Conservation (phyloP, 2,888 invertebrate genomes). For the Volucella inflata region DNA sequence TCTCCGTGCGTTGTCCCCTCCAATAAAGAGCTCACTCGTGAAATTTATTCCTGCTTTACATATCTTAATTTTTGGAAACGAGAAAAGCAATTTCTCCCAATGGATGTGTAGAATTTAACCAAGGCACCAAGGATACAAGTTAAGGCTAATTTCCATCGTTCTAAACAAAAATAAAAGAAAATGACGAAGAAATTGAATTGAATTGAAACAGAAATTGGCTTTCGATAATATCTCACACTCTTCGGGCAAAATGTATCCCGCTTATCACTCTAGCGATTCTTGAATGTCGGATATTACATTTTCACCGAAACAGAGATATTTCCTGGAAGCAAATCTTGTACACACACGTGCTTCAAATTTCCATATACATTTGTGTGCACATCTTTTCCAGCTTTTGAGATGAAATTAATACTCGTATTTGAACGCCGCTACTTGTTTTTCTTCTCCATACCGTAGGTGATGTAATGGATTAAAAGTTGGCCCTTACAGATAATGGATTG, state of each 20-base stretch:
- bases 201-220: conserved; percentile 26
- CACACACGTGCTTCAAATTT: conserved; percentile 7
- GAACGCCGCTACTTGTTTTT: conserved; percentile 20
- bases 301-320: conserved; percentile 29
- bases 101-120: background rate
- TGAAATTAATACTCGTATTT: conserved; percentile 43
- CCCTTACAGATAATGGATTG: no score
- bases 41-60: conserved; percentile 49
- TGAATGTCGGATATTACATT: conserved; percentile 42
- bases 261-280: background rate
- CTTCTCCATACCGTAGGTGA: no score
- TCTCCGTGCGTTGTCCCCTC: background rate
- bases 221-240: conserved; percentile 27
- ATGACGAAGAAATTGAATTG: conserved; percentile 1
- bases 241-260: background rate
- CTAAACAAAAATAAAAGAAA: background rate
- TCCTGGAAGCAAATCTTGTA: conserved; percentile 39
- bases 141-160: conserved; percentile 27
- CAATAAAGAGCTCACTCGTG: conserved; percentile 26
- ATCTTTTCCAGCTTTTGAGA: conserved; percentile 5
- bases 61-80: conserved; percentile 14
- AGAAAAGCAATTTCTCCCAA: conserved; percentile 16
- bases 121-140: background rate
- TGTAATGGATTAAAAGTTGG: no score
- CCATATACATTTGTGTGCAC: background rate